Base-by-base conservation (phyloP, 2,113 vertebrate species). In the Cottus gobio region DNA sequence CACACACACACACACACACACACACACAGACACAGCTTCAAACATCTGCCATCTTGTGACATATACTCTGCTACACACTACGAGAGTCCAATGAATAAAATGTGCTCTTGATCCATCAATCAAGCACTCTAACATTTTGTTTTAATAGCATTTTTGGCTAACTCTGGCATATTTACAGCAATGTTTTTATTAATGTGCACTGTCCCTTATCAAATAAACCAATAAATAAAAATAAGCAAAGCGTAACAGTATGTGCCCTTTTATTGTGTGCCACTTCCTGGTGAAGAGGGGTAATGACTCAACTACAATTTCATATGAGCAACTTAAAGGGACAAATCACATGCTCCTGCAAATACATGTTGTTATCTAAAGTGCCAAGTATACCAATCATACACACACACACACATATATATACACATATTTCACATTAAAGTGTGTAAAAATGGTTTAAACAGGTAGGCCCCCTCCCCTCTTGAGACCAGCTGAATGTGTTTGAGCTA, bases 1-100 rank as follows among this genome's bases (percentile, higher is more conserved):
- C 39, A 42, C 12, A 13, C 39, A 42, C 11, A 42, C 39, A 42
- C 39, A 42, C 8, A 2, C 39, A 42, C 6, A 7, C 34, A 36
- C 34, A 36, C 34, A 36, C 34, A 36, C 6, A 7, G 3, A 36
- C 34, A 36, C 34, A 42, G 15, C 64, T 16, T 37, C 30, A 57
- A 28, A 61, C 60, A 81, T 63, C n/a, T n/a, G n/a, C 61, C 28
- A 31, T 63, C 18, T 5, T 70, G 26, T 71, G 15, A 36, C 24
- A 30, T 24, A 10, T 15, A 22, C 36, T 48, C 30, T 48, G 3
- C 54, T 60, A 54, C 20, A 57, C 10, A 37, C 37, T 7, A n/a
- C 36, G 2, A 22, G 1, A 12, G 18, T 57, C 18, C 4, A 24
- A 2, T 24, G 16, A 15, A 13, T 44, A 26, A 39, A 39, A 56